These are phyloP conservation scores for Crypturellus undulatus DNA, from an alignment of 2,113 vertebrate genomes.

Conservation along the genomic window DNA sequence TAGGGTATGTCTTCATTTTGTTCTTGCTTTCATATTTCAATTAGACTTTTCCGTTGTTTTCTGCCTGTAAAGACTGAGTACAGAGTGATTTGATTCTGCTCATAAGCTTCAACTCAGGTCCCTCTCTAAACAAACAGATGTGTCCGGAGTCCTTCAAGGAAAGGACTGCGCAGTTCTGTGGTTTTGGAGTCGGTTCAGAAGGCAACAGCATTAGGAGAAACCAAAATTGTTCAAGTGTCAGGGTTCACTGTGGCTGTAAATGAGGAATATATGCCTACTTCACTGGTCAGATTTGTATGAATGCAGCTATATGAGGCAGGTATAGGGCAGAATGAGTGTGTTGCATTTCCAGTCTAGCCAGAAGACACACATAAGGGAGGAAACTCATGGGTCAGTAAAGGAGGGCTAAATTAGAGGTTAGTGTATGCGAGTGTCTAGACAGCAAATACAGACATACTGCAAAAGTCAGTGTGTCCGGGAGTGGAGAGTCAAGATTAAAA, in stretches of 20 bases:
- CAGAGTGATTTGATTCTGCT: neutral
- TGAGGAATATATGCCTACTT: conserved; percentile 6
- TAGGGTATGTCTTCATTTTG: neutral
- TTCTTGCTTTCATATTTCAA: neutral
- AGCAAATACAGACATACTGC: conserved; percentile 66
- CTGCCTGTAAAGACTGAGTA: neutral
- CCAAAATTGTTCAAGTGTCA: neutral
- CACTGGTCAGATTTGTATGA: conserved; percentile 47
- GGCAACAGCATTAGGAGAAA: neutral
- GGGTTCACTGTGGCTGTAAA: neutral
- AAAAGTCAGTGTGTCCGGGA: conserved; percentile 73
- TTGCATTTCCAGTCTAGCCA: conserved; percentile 68
- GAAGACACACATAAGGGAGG: conserved; percentile 69
- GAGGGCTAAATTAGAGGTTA: conserved; percentile 73
- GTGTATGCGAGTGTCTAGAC: conserved; percentile 74
- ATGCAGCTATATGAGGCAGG: conserved; percentile 27
- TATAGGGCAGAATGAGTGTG: conserved; percentile 51
- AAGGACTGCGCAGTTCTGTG: neutral
- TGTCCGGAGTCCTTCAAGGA: neutral
- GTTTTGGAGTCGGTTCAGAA: neutral
- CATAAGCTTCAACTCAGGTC: neutral
- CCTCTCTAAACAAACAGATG: neutral
- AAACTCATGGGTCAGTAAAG: conserved; percentile 69
- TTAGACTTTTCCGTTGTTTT: neutral
- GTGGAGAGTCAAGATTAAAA: conserved; percentile 73